Base-by-base conservation (phyloP, 2,113 vertebrate genomes). In the Rhodinocichla rosea region DNA sequence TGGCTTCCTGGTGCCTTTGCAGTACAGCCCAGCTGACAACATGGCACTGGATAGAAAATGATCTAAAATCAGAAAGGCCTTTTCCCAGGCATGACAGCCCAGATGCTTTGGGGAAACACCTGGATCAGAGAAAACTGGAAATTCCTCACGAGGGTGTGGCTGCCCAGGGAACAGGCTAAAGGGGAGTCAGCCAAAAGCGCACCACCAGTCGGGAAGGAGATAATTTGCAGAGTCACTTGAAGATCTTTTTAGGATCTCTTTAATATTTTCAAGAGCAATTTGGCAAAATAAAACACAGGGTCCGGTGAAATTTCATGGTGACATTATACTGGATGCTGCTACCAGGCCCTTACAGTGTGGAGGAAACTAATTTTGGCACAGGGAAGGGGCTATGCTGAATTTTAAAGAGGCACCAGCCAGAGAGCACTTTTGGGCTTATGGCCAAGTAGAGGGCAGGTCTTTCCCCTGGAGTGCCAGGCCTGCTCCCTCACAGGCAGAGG, bases 1-100 rank as follows among this genome's bases (percentile, higher is more conserved):
- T 2, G 9, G 44, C 26, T 63, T 49, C 0, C 0, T 4, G 11
- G 13, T 28, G 57, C 53, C 84, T 53, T 44, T 53, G 27, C 19
- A 53, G 71, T 11, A 53, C 59, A 89, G 93, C 49, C 84, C 20
- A 37, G 23, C 23, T 5, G 63, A 39, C 21, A 33, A 44, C 20
- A 15, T 1, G 30, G 44, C 64, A 73, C 53, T 10, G 55, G 50
- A 67, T 4, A 37, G 62, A 44, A 39, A 57, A 75, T 5, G 2
- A 67, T 47, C 37, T 10, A 19, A 47, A 86, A 23, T 0, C 47
- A 76, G 37, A 57, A 39, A 1, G 35, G 47, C 35, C 45, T 76
- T 40, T 55, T 42, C 40, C 47, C 55, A 83, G 47, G 47, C 17
- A 27, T 22, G 47, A 16, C 35, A 90, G 55, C 39, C 62, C 0